A percentile compares a stretch with the other conserved stretches of the same genome.
These are phyloP conservation scores for Megaceryle alcyon DNA, from an alignment of 2,797 vertebrate species.

Conservation along the genomic window DNA sequence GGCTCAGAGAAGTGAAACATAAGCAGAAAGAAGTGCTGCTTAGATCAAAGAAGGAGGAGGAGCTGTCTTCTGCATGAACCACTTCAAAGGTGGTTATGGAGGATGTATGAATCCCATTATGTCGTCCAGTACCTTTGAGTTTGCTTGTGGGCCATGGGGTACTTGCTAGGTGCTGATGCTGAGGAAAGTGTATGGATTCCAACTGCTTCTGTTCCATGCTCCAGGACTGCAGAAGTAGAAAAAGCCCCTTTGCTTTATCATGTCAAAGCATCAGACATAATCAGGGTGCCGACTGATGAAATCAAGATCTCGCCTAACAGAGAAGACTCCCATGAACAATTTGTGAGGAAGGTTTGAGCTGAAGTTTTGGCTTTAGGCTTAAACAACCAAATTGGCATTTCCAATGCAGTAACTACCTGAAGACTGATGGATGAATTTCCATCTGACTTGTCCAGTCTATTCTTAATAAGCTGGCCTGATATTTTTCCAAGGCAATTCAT, in stretches of 20 bases:
- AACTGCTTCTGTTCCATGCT: not conserved
- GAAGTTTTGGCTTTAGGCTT: not conserved
- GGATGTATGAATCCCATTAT: not conserved
- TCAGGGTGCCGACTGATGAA: not conserved
- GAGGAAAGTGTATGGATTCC: not conserved
- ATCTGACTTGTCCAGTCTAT: not conserved
- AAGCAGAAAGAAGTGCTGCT: not conserved
- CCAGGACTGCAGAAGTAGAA: not conserved
- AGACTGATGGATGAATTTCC: not conserved
- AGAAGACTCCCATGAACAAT: not conserved
- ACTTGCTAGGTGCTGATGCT: not conserved
- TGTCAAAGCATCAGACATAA: not conserved
- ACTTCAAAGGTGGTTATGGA: not conserved
- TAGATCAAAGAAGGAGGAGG: not conserved
- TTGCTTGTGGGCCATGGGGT: not conserved
- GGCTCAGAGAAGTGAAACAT: not conserved
- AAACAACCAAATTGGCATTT: not conserved
- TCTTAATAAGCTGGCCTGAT: not conserved
- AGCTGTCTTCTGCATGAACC: not conserved
- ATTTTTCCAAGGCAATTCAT: not conserved
- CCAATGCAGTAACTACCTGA: not conserved
- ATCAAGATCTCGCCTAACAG: not conserved
- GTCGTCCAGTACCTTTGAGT: not conserved
- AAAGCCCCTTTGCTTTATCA: not conserved
- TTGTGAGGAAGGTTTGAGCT: not conserved